Evolutionary conservation across 1,140 invertebrate genomes (phyloP).

Genomic region (Drosophila tropicalis): DNA sequence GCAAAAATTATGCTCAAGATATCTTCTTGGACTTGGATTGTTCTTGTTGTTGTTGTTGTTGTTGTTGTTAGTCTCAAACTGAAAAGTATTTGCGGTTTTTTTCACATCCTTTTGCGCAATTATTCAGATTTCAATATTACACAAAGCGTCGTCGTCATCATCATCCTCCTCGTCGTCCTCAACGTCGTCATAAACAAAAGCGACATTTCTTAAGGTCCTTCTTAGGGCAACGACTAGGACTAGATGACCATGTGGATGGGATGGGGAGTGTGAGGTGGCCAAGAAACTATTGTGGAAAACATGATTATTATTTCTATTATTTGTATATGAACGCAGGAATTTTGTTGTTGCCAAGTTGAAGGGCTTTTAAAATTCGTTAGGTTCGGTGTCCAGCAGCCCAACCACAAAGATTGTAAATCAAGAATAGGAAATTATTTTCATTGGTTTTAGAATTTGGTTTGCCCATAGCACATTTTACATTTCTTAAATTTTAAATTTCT

Average conservation of each 20-base stretch:
- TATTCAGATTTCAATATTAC: slow-evolving; percentile 80
- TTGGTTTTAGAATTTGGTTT: slow-evolving; percentile 16
- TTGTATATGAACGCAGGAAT: slow-evolving; percentile 53
- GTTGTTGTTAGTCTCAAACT: not conserved
- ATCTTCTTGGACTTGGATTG: slow-evolving; percentile 49
- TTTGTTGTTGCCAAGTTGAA: slow-evolving; percentile 24
- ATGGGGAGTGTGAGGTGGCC: not conserved
- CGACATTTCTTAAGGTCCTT: slow-evolving; percentile 35
- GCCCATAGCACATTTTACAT: not conserved
- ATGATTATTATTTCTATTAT: slow-evolving; percentile 70
- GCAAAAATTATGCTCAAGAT: slow-evolving; percentile 67
- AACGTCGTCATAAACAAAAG: slow-evolving; percentile 70
- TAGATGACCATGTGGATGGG: not conserved
- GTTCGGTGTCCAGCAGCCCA: not conserved
- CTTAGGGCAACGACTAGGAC: not conserved
- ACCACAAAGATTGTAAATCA: slow-evolving; percentile 32
- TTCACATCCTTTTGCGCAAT: slow-evolving; percentile 79
- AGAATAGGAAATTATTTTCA: slow-evolving; percentile 50
- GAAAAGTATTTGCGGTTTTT: slow-evolving; percentile 77
- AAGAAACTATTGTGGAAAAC: slow-evolving; percentile 43
- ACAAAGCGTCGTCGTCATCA: slow-evolving; percentile 59
- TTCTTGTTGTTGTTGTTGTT: too few relatives aligned
- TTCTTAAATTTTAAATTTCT: not conserved
- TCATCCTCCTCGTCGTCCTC: slow-evolving; percentile 30
- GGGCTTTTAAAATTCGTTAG: slow-evolving; percentile 20